A percentile compares a stretch with the other conserved stretches of the same genome.
Evolutionary conservation across 1,140 invertebrate genomes (phyloP).

Genomic region (Orchesella cincta): DNA sequence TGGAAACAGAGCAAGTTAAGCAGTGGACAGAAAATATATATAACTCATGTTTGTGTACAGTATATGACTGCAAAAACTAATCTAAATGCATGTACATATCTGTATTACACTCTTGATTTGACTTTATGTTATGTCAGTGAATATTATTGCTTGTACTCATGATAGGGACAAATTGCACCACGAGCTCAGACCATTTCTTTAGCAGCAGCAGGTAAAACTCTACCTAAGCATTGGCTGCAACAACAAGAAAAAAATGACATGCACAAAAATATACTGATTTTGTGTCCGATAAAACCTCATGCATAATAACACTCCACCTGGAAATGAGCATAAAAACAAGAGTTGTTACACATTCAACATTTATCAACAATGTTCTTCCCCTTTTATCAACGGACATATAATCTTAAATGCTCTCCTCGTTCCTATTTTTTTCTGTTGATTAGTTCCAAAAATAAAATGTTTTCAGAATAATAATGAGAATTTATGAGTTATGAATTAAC

Average conservation of each 20-base stretch:
- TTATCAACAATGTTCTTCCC: neutral
- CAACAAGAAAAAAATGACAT: neutral
- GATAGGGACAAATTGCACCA: constrained; percentile 24
- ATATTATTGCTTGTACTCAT: constrained; percentile 28
- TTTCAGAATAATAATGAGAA: neutral
- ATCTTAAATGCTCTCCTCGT: neutral
- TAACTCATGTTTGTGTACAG: too few relatives aligned
- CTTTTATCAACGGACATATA: constrained; percentile 8
- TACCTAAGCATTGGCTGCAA: neutral
- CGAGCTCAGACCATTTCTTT: neutral
- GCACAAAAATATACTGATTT: neutral
- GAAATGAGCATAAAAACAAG: neutral
- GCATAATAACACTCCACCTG: neutral
- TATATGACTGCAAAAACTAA: too few relatives aligned
- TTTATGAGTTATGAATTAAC: neutral
- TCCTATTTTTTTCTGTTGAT: neutral
- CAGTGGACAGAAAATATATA: too few relatives aligned
- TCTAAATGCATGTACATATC: too few relatives aligned
- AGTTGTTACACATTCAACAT: neutral
- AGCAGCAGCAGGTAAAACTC: neutral
- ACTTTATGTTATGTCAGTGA: constrained; percentile 5
- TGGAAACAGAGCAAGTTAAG: too few relatives aligned
- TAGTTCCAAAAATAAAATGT: neutral
- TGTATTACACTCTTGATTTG: constrained; percentile 2
- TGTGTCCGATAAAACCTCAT: constrained; percentile 7